Evolutionary conservation across 2,797 vertebrate species (phyloP).

Genomic region (Cynodonichthys magdalenae): DNA sequence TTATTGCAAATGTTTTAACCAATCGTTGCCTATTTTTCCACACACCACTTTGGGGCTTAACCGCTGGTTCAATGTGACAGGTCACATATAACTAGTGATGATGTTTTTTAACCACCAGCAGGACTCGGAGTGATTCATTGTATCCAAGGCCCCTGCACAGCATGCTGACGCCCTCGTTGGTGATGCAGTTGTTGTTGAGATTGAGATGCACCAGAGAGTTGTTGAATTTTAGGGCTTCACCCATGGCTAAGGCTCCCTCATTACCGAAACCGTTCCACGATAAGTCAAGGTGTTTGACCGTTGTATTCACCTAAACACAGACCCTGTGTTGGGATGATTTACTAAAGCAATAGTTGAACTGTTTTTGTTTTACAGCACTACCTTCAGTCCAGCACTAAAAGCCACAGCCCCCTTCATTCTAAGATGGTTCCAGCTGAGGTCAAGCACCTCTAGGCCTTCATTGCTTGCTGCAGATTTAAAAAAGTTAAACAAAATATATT

Average conservation of each 20-base stretch:
- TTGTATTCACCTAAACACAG: constrained; percentile 80
- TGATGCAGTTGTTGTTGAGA: constrained; percentile 88
- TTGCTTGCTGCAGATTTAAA: constrained; percentile 82
- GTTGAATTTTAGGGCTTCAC: constrained; percentile 89
- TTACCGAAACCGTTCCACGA: constrained; percentile 93
- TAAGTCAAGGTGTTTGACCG: constrained; percentile 85
- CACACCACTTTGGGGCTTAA: too few relatives aligned
- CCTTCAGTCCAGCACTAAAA: constrained; percentile 87
- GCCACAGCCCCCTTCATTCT: constrained; percentile 86
- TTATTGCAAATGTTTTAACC: too few relatives aligned
- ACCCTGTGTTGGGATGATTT: constrained; percentile 2
- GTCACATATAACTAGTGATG: not conserved
- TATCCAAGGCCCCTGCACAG: constrained; percentile 87
- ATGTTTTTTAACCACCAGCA: constrained; percentile 79
- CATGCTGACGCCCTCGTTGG: constrained; percentile 83
- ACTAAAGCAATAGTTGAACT: not conserved
- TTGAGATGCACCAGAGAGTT: constrained; percentile 83
- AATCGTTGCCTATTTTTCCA: too few relatives aligned
- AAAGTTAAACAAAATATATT: not conserved
- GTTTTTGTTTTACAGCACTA: constrained; percentile 53
- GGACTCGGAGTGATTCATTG: constrained; percentile 85
- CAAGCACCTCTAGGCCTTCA: constrained; percentile 82
- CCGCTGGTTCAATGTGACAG: too few relatives aligned
- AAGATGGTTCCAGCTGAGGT: constrained; percentile 93
- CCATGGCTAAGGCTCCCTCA: constrained; percentile 88